Percentiles rank a stretch among this genome's conserved stretches.
These are phyloP conservation scores for Branchellion lobata DNA, from an alignment of 2,888 invertebrate genomes.

Conservation along the genomic window DNA sequence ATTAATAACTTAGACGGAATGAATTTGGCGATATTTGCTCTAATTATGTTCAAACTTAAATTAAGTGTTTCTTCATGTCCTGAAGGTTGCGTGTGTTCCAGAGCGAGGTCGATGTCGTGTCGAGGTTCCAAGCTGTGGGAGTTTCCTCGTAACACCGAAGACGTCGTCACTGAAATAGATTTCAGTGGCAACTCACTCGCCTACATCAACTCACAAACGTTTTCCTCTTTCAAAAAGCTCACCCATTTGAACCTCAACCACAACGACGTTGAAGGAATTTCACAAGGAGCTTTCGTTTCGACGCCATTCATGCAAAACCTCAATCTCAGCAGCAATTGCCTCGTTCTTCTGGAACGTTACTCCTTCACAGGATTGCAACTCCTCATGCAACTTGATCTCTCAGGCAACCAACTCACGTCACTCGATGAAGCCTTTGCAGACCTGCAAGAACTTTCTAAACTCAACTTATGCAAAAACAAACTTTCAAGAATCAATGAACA, in stretches of 20 bases:
- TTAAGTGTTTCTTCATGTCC: not conserved
- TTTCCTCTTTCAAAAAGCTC: conserved; percentile 42
- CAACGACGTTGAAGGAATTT: conserved; percentile 46
- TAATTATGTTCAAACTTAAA: no score
- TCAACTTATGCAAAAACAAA: conserved; percentile 50
- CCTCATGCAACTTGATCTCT: conserved; percentile 48
- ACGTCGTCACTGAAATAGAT: conserved; percentile 45
- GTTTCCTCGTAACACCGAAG: conserved; percentile 41
- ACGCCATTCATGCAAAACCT: conserved; percentile 46
- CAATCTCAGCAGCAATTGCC: conserved; percentile 45
- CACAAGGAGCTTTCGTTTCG: conserved; percentile 44
- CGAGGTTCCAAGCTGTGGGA: conserved; percentile 16
- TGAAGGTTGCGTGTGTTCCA: conserved; percentile 28
- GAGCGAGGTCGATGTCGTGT: conserved; percentile 35
- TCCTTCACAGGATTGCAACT: conserved; percentile 33
- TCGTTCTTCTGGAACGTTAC: conserved; percentile 34
- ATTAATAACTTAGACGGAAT: no score
- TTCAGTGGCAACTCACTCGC: conserved; percentile 45
- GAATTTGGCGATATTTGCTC: no score
- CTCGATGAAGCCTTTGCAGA: conserved; percentile 48
- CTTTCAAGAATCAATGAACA: conserved; percentile 45
- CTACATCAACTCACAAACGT: conserved; percentile 34
- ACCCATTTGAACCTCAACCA: conserved; percentile 47
- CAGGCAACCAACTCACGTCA: conserved; percentile 42
- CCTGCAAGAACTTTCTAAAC: conserved; percentile 45